Base-by-base conservation (phyloP, 1,140 invertebrate species). In the Listronotus oregonensis region DNA sequence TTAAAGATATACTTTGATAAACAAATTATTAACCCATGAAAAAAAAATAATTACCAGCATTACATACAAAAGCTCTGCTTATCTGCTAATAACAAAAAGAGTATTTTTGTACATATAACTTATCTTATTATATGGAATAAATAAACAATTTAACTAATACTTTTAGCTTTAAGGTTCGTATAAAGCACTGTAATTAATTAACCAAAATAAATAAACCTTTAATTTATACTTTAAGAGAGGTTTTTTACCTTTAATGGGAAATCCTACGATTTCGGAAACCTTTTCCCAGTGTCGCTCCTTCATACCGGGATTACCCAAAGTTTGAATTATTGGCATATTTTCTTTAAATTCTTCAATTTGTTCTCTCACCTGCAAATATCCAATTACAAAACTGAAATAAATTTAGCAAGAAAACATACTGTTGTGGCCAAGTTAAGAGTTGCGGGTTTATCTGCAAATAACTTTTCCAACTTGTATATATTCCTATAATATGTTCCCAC, bases 281-380 rank as follows among this genome's bases (percentile, higher is more conserved):
- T 94, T 90, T 74, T 97, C 94, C 96, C 96, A 98, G 79, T 98
- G 96, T 9, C 96, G 85, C 10, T 87, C 87, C 75, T 97, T 91
- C 83, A 98, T 88, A 37, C 91, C 94, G 5, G 95, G 95, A 84
- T 98, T 98, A 42, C 96, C 96, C 1, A 99, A 80, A 0, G 94
- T 96, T 75, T 90, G 86, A 52, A 98, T 90, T 6, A 98, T 88
- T 0, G 95, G 94, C 85, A 97, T 85, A 75, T 97, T 87, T 46
- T 91, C 90, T 66, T 90, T 90, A 79, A 99, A 98, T 14, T 90
- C 88, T 75, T 98, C 95, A 64, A 98, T 93, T 78, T 86, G 87
- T 61, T 79, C 80, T 74, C 89, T 68, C 3, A 79, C 75, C 74
- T 78, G 46, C 50, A 69, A 61, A 44, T 34, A 49, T 17, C n/a